A percentile compares a stretch with the other conserved stretches of the same genome.
phyloP scores from a whole-genome alignment of 2,888 invertebrate genomes.

The Emesis furor region DNA sequence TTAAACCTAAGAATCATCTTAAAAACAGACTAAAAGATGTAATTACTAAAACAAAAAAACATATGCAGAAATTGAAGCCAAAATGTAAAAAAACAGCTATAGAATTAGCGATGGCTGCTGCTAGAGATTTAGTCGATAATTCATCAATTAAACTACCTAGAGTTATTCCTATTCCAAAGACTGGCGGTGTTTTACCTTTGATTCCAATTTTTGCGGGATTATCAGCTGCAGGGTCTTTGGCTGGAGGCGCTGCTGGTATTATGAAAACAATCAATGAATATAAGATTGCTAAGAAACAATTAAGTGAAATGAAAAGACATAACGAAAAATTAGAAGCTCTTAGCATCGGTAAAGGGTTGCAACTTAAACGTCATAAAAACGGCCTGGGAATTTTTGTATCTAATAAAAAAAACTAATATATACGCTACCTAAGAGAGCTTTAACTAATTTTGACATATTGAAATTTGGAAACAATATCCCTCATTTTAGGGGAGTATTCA shows the following conservation, averaged over 20 bases:
- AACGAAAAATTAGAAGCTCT: conserved; percentile 39
- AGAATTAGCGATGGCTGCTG: conserved; percentile 55
- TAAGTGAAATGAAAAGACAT: conserved; percentile 28
- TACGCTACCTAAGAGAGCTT: not conserved
- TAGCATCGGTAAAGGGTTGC: not conserved
- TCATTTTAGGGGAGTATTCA: conserved; percentile 66
- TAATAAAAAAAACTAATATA: conserved; percentile 8
- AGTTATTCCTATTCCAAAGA: conserved; percentile 79
- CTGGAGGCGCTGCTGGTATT: conserved; percentile 74
- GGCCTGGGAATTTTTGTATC: not conserved
- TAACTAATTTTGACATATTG: not conserved
- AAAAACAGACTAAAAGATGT: conserved; percentile 57
- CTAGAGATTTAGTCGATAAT: conserved; percentile 66
- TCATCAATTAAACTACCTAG: conserved; percentile 68
- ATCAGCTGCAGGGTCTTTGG: conserved; percentile 78
- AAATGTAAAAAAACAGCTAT: conserved; percentile 59
- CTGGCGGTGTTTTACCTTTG: conserved; percentile 79
- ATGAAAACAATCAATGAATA: no score
- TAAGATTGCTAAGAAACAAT: conserved; percentile 31
- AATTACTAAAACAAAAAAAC: conserved; percentile 32
- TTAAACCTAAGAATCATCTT: conserved; percentile 37
- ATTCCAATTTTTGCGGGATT: conserved; percentile 81
- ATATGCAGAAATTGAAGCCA: conserved; percentile 58
- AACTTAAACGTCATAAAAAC: conserved; percentile 11
- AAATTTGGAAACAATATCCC: conserved; percentile 18